Base-by-base conservation (phyloP, 2,797 vertebrate species). In the Sebastiscus albofasciatus region DNA sequence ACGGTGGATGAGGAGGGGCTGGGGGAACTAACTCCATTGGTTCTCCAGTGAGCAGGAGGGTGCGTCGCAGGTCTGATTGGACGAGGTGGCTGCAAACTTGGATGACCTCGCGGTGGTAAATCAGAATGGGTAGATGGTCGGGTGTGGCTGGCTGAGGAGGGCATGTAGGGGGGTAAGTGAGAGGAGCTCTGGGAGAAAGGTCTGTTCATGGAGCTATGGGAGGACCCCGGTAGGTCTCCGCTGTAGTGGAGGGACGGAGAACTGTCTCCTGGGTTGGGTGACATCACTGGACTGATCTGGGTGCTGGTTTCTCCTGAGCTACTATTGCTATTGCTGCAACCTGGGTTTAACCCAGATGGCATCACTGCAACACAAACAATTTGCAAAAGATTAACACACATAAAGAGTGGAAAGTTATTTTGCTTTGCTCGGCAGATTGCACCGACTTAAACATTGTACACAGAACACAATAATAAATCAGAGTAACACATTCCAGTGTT, bases 341-440 rank as follows among this genome's bases (percentile, higher is more conserved):
- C 90, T 72, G 91, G 94, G 2, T 78, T 93, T 76, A 93, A 72
- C 27, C 85, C 81, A 4, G 92, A 82, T 26, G 89, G 84, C 73
- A 92, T 93, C 59, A 92, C 97, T 98, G 87, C 4, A 89, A 75
- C 24, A 87, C 64, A 90, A 83, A n/a, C 85, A 56, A 54, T 24
- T 9, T 5, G 56, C 2, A 75, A 62, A 67, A n/a, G 0, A 62
- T 20, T 27, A 67, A 33, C 8, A 56, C 5, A 18, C 1, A 22
- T 58, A 8, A 27, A 31, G 1, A 64, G 9, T 13, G 0, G 0
- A 12, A 26, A 6, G 0, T 12, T 11, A 4, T 72, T 29, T 54
- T 56, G 26, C n/a, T 13, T 42, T n/a, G 11, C 33, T 46, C 7
- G 3, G 24, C 10, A 56, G n/a, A 56, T 75, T 26, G 8, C 6